Base-by-base conservation (phyloP, 2,113 vertebrate genomes). In the Thryonomys swinderianus region DNA sequence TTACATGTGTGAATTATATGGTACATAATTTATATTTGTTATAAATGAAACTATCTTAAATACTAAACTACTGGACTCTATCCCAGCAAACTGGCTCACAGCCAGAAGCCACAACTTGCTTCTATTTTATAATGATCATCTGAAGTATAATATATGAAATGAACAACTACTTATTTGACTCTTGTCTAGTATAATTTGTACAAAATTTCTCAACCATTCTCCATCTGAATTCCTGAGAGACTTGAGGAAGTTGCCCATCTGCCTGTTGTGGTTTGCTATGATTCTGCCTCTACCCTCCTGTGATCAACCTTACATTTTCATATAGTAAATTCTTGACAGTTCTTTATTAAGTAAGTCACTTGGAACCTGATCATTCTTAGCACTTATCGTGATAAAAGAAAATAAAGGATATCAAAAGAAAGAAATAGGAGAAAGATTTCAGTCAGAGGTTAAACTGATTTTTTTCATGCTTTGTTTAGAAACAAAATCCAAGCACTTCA, bases 391-490 rank as follows among this genome's bases (percentile, higher is more conserved):
- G 61, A 91, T 80, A 40, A 61, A 32, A 93, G 51, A 21, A 21
- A 82, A 92, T 67, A 79, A 94, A 89, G 32, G 11, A 40, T 71
- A 90, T 64, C 53, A 82, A 78, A 90, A 91, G 71, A 61, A 81
- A 80, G 37, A 20, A 73, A 78, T 1, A 11, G 18, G 67, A 83
- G 14, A 83, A 85, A 88, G 59, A 81, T 64, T 84, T 55, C 87
- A 85, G 61, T 85, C 66, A 83, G 84, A 73, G 27, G 30, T 59
- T 9, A 88, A n/a, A 51, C 40, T 48, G 32, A 5, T 95, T 78
- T 61, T 95, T 85, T 88, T 87, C 34, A 51, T 73, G 21, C 37
- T 93, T 89, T 91, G 51, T 87, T 90, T 88, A 88, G 64, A n/a
- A 88, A 88, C 51, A 83, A 90, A 79, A 93, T 51, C 34, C 61